Percentiles rank a stretch among this genome's conserved stretches.
phyloP scores from a whole-genome alignment of 2,888 invertebrate genomes.

The Platycnemis pennipes region DNA sequence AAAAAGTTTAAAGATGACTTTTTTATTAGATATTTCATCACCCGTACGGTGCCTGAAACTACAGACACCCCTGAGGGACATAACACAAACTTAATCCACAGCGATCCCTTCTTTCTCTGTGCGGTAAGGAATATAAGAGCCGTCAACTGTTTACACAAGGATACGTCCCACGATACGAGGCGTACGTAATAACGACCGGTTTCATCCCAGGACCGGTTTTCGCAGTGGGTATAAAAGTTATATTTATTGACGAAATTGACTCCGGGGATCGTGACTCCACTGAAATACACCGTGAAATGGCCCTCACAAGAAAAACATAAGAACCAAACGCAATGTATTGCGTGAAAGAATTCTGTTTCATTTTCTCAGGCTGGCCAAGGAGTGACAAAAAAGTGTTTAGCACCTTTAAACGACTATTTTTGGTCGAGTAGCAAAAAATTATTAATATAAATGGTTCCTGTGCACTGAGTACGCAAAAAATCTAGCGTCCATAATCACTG shows the following conservation, averaged over 20 bases:
- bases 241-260: neutral
- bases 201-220: neutral
- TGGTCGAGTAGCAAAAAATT: no score
- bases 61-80: neutral
- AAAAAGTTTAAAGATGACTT: no score
- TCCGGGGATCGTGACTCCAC: neutral
- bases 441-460: no score
- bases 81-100: neutral
- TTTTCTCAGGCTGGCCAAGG: neutral
- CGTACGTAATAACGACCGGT: conserved; percentile 5
- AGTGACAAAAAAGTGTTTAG: neutral
- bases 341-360: neutral
- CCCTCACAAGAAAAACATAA: neutral
- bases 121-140: neutral
- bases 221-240: neutral
- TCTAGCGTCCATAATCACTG: no score
- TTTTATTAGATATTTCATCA: no score
- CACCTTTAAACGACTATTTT: neutral
- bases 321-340: neutral
- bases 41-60: no score
- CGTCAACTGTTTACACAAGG: neutral
- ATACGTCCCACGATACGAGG: neutral
- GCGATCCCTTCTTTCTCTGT: neutral
- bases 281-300: neutral
- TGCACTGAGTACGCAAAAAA: no score